These are phyloP conservation scores for Brachyalestes nurse DNA, from an alignment of 2,797 vertebrate species.

Conservation along the genomic window DNA sequence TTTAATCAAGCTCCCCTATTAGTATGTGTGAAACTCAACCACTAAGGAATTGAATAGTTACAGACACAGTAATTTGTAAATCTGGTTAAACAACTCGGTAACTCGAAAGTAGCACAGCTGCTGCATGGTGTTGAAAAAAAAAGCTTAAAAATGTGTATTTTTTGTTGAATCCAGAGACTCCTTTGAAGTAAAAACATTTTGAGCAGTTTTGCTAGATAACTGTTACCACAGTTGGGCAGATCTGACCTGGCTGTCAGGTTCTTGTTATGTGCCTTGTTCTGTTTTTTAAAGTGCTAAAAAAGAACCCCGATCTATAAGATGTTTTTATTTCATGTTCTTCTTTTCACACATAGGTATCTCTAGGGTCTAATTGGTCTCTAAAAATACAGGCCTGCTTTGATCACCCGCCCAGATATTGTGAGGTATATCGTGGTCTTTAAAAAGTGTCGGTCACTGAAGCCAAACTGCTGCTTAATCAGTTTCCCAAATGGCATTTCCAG, in stretches of 20 bases:
- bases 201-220: background rate
- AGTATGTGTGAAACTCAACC: too few species aligned
- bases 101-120: background rate
- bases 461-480: conserved; percentile 60
- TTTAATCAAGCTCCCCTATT: too few species aligned
- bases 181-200: background rate
- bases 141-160: background rate
- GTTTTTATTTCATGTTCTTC: conserved; percentile 9
- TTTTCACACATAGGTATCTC: conserved; percentile 28
- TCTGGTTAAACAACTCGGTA: too few species aligned
- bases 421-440: conserved; percentile 27
- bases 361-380: conserved; percentile 49
- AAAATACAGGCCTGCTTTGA: conserved; percentile 57
- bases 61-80: too few species aligned
- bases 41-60: too few species aligned
- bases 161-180: background rate
- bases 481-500: conserved; percentile 57
- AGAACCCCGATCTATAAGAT: conserved; percentile 1
- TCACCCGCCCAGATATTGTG: conserved; percentile 57
- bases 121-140: background rate
- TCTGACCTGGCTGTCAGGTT: background rate
- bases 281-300: conserved; percentile 3
- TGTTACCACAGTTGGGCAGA: background rate
- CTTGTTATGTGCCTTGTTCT: background rate
- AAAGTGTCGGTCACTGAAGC: conserved; percentile 56